Evolutionary conservation across 2,113 vertebrate species (phyloP).

Genomic region (Serilophus lunatus): DNA sequence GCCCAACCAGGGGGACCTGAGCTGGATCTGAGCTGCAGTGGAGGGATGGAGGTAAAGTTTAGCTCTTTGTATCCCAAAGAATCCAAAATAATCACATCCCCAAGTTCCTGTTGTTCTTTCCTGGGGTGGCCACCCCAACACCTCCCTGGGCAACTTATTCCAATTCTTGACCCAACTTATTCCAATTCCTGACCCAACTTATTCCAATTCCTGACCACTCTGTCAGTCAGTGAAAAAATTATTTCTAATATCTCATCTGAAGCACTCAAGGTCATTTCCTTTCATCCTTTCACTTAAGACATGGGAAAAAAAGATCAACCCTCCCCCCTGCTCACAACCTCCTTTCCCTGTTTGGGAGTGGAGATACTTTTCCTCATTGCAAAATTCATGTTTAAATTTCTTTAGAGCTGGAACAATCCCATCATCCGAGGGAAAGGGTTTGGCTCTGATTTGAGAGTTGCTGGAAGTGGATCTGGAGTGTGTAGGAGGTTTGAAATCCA

Average conservation of each 20-base stretch:
- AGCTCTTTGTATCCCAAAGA: not conserved
- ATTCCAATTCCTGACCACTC: not conserved
- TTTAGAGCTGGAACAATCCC: not conserved
- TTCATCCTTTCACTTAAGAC: not conserved
- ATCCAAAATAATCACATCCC: not conserved
- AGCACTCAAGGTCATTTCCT: not conserved
- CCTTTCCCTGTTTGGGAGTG: not conserved
- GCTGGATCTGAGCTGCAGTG: not conserved
- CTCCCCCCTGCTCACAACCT: not conserved
- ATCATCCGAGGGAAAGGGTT: not conserved
- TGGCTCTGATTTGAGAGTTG: not conserved
- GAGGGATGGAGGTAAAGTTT: not conserved
- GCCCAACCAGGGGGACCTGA: not conserved
- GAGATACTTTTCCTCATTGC: not conserved
- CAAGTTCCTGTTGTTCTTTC: not conserved
- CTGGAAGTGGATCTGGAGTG: not conserved
- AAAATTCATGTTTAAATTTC: not conserved
- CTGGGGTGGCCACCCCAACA: not conserved
- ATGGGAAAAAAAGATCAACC: not conserved
- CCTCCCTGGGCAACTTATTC: not conserved
- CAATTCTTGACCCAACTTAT: too few species aligned
- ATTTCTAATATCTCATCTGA: not conserved
- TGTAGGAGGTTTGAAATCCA: not conserved
- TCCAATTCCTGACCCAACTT: not conserved
- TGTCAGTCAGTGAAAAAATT: not conserved